Percentiles rank a stretch among this genome's conserved stretches.
Conservation (phyloP, 2,797 vertebrate species). For the Sebastes minor region DNA sequence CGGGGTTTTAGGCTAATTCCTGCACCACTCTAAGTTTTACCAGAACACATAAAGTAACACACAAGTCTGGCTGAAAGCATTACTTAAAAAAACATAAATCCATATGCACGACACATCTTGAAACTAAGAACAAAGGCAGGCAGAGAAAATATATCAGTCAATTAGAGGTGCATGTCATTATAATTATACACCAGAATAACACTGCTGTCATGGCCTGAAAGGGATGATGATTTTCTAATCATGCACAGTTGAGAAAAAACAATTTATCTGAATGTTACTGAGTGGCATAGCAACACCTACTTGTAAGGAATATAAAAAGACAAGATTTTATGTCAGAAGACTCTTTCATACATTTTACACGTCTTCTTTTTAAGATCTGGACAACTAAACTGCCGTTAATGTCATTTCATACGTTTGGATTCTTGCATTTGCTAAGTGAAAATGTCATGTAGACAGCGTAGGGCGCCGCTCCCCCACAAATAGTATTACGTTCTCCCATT, state of each 20-base stretch:
- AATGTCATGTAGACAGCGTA: not conserved
- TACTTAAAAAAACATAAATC: not conserved
- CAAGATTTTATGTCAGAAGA: not conserved
- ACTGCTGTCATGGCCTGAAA: constrained; percentile 26
- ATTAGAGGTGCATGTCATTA: constrained; percentile 14
- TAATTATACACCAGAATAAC: constrained; percentile 42
- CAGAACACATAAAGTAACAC: not conserved
- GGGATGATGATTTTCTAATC: constrained; percentile 45
- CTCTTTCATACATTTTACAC: not conserved
- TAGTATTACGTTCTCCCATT: not conserved
- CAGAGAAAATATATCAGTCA: constrained; percentile 20
- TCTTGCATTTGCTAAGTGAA: not conserved
- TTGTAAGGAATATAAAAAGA: not conserved
- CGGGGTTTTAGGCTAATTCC: not conserved
- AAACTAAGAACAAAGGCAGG: not conserved
- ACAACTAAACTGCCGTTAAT: not conserved
- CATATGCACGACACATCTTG: not conserved
- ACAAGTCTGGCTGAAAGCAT: not conserved
- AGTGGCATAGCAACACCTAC: not conserved
- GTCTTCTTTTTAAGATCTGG: not conserved
- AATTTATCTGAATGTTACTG: not conserved
- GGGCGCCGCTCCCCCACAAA: not conserved
- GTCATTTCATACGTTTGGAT: not conserved
- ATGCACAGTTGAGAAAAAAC: constrained; percentile 12
- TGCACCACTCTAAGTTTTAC: not conserved